Percentiles rank a stretch among this genome's conserved stretches.
phyloP scores from a whole-genome alignment of 2,888 invertebrate species.

The Hydraecia micacea region DNA sequence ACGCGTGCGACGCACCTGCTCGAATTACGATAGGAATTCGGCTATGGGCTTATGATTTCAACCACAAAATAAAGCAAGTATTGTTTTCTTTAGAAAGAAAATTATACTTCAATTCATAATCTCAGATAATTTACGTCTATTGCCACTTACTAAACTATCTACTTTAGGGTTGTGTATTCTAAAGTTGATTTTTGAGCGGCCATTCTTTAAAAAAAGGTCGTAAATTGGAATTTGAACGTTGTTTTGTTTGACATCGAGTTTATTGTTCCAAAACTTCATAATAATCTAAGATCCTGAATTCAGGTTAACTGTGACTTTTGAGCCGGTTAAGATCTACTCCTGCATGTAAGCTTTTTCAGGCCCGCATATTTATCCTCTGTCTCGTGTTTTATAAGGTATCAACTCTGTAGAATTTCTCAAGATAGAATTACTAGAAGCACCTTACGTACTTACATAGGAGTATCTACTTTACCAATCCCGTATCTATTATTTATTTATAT shows the following conservation, averaged over 20 bases:
- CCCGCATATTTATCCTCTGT: neutral
- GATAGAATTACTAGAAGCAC: neutral
- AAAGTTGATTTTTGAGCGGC: neutral
- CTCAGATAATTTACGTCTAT: neutral
- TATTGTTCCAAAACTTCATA: neutral
- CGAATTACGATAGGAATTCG: conserved; percentile 41
- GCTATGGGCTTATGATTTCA: neutral
- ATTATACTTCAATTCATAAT: neutral
- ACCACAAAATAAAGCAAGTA: conserved; percentile 5
- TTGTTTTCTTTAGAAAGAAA: neutral
- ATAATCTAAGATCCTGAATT: neutral
- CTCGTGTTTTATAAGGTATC: neutral
- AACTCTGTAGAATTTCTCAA: neutral
- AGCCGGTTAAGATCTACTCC: neutral
- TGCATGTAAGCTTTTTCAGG: neutral
- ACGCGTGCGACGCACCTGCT: conserved; percentile 73
- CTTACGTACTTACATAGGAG: too few relatives aligned
- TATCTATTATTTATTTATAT: neutral
- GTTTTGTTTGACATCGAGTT: neutral
- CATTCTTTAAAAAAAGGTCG: neutral
- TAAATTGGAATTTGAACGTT: neutral
- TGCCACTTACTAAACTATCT: neutral
- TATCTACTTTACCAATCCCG: neutral
- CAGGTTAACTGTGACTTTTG: too few relatives aligned
- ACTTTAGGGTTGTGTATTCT: neutral